These are phyloP conservation scores for Xiphydria camelus DNA, from an alignment of 2,888 invertebrate species.

Conservation along the genomic window DNA sequence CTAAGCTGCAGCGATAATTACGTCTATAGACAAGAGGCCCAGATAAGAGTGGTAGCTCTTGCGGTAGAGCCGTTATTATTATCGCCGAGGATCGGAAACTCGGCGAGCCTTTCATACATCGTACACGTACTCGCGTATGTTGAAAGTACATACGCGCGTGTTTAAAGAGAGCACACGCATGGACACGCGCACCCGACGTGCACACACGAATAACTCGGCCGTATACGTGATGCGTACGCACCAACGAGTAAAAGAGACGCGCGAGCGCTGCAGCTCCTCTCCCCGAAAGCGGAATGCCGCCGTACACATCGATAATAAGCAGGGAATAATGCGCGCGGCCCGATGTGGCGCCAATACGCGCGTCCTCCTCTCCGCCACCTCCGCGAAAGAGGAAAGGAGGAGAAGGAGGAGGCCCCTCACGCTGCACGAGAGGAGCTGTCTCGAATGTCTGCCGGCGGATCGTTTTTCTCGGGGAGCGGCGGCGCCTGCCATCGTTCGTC, in stretches of 20 bases:
- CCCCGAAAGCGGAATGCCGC: conserved; percentile 14
- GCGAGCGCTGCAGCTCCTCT: conserved; percentile 6
- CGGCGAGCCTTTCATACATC: not conserved
- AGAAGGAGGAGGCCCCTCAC: conserved; percentile 1
- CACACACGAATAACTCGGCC: no score
- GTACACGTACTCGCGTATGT: no score
- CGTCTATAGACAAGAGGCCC: no score
- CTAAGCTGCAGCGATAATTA: no score
- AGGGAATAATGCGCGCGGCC: conserved; percentile 37
- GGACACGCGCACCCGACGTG: no score
- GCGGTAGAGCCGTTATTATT: not conserved
- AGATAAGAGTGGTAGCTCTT: not conserved
- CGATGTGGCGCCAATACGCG: conserved; percentile 37
- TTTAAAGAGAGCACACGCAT: no score
- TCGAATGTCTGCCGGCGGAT: conserved; percentile 31
- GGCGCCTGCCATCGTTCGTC: conserved; percentile 14
- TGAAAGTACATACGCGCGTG: no score
- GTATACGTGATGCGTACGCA: no score
- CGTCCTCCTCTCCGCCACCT: conserved; percentile 15
- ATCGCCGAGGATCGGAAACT: not conserved
- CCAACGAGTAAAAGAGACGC: not conserved
- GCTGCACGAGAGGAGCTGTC: conserved; percentile 15
- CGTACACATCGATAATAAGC: conserved; percentile 24
- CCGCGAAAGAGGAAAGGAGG: conserved; percentile 14
- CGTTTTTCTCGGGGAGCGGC: conserved; percentile 3